Conservation (phyloP, 2,113 vertebrate species). For the Eurypyga helias region DNA sequence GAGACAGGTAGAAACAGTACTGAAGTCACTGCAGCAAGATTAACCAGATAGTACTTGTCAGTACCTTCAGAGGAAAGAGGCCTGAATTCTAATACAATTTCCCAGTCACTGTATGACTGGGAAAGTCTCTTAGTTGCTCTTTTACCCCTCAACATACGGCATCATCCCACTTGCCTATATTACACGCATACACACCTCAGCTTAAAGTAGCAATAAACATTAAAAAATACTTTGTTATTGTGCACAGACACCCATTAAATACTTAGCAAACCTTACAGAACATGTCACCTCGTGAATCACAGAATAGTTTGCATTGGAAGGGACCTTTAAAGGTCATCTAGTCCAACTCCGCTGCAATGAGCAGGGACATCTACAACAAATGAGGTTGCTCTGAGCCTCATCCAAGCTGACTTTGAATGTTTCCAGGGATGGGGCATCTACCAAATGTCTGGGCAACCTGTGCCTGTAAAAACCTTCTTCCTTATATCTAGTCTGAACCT, state of each 20-base stretch:
- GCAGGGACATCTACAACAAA: neutral
- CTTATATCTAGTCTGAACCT: neutral
- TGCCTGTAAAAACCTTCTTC: neutral
- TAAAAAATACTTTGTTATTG: neutral
- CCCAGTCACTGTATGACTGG: neutral
- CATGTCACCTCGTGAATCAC: neutral
- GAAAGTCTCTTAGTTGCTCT: neutral
- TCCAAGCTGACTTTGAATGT: neutral
- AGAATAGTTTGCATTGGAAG: neutral
- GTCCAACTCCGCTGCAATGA: rapidly evolving
- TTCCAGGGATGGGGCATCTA: neutral
- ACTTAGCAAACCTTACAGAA: neutral
- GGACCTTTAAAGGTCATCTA: neutral
- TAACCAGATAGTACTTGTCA: neutral
- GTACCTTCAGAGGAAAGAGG: neutral
- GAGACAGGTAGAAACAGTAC: neutral
- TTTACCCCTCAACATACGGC: neutral
- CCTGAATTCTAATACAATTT: neutral
- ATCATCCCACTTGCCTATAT: neutral
- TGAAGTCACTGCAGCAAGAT: neutral
- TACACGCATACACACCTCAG: neutral
- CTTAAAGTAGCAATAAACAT: neutral
- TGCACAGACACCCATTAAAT: neutral
- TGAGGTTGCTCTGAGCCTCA: neutral
- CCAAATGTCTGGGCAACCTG: neutral